Evolutionary conservation across 2,888 invertebrate genomes (phyloP).

Genomic region (Ellobium chinense): DNA sequence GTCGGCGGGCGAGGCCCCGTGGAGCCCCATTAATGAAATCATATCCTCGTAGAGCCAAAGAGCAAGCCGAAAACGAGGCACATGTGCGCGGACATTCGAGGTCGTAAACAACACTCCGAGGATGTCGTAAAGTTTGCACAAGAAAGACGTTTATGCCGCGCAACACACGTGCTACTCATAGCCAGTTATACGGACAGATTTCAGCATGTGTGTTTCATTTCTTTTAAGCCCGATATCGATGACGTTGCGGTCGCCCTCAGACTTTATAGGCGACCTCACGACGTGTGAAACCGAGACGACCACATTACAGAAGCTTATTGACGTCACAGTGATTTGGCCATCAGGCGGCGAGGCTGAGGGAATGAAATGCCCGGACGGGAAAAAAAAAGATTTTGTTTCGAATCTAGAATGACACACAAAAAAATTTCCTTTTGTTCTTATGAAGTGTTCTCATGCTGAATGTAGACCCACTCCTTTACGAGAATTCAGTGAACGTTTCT

Average conservation of each 20-base stretch:
- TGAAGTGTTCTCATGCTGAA: no score
- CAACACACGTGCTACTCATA: neutral
- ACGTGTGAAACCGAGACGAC: neutral
- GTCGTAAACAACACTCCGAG: slow-evolving; percentile 1
- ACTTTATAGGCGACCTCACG: neutral
- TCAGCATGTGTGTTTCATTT: neutral
- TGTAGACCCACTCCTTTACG: no score
- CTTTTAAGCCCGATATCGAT: neutral
- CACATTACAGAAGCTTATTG: no score
- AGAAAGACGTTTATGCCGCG: neutral
- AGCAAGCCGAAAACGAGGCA: neutral
- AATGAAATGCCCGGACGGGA: no score
- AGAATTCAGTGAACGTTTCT: no score
- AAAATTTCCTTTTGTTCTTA: no score
- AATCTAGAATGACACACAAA: no score
- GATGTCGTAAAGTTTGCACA: neutral
- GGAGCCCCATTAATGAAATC: slow-evolving; percentile 17
- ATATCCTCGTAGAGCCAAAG: neutral
- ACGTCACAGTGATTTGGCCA: no score
- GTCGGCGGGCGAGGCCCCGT: neutral
- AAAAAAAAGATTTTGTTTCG: no score
- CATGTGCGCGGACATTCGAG: neutral
- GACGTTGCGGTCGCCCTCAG: neutral
- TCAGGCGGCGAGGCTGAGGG: no score
- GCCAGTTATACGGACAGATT: neutral